Percentiles rank a stretch among this genome's conserved stretches.
These are phyloP conservation scores for Catocala sponsa DNA, from an alignment of 2,888 invertebrate species.

Conservation along the genomic window DNA sequence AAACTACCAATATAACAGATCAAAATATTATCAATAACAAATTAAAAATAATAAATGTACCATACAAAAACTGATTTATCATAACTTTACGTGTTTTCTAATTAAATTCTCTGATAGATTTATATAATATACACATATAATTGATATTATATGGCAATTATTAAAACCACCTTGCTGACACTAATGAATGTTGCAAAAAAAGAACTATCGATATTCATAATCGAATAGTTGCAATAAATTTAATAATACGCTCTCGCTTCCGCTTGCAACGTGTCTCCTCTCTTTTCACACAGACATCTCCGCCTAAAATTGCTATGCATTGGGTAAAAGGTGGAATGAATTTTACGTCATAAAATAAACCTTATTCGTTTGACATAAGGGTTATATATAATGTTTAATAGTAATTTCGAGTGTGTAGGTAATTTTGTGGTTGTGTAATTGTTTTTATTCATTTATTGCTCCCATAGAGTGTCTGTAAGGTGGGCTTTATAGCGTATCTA, in stretches of 20 bases:
- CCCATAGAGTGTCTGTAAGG: conserved; percentile 72
- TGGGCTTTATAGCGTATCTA: conserved; percentile 74
- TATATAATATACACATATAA: conserved; percentile 28
- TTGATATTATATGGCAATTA: conserved; percentile 40
- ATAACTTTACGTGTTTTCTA: conserved; percentile 17
- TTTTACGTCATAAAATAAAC: conserved; percentile 44
- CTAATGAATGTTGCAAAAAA: conserved; percentile 44
- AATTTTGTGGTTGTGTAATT: conserved; percentile 69
- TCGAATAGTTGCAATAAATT: conserved; percentile 20
- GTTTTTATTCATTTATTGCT: conserved; percentile 84
- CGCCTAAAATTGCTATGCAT: conserved; percentile 48
- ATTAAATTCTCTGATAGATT: conserved; percentile 32
- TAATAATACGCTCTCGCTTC: conserved; percentile 49
- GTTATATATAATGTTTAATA: conserved; percentile 13
- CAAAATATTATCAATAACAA: conserved; percentile 29
- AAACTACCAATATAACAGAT: conserved; percentile 22
- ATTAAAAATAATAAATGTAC: conserved; percentile 23
- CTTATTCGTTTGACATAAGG: conserved; percentile 40
- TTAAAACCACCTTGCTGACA: conserved; percentile 34
- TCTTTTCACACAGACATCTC: conserved; percentile 52
- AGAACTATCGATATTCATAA: conserved; percentile 30
- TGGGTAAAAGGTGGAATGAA: conserved; percentile 45
- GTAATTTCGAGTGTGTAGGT: conserved; percentile 24
- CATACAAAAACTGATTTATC: conserved; percentile 34
- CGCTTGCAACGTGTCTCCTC: conserved; percentile 47